Evolutionary conservation across 2,113 vertebrate genomes (phyloP), one percentile per base, ranked within the genome.

Genomic region (Macrotus californicus): DNA sequence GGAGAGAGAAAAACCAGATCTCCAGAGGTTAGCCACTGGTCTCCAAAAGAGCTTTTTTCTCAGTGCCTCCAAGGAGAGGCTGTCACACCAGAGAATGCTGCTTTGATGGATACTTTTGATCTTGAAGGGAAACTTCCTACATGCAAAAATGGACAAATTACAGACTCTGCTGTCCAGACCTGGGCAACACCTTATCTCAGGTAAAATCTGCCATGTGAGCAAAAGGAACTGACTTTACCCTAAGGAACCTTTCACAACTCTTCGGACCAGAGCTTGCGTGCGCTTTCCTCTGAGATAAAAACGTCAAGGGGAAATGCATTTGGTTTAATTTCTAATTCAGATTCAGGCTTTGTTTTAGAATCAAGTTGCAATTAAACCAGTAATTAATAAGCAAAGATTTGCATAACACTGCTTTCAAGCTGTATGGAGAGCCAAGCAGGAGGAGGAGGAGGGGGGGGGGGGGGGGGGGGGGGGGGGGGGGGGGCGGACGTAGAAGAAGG

Each of bases 261-360:
- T 84, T 76, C 88, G 48, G 59, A 80, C 70, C 43, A 46, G 34
- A 86, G 31, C 13, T 76, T 48, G 15, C 48, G n/a, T 93, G n/a
- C 46, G 39, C 39, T 91, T 87, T 87, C 34, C 82, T 76, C 66
- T 69, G 12, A 90, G 84, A 87, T 3, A 67, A 61, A 66, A 96
- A 90, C 36, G 43, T 54, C 39, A 77, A 87, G 18, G 31, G 75
- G 70, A 96, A 92, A 91, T 18, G 89, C 21, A 76, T 5, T 91
- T 52, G 24, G 15, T 76, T 89, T 91, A 83, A 89, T 36, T 64
- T 89, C 18, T 92, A 41, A 72, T 66, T 89, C 31, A 48, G 70
- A 87, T 87, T 89, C 69, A 83, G 61, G 66, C 48, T 85, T 83
- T 72, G 88, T 66, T 77, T 87, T 61, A 89, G 46, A 85, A 87